Conservation (phyloP, 2,888 invertebrate species). For the Clitarchus hookeri region DNA sequence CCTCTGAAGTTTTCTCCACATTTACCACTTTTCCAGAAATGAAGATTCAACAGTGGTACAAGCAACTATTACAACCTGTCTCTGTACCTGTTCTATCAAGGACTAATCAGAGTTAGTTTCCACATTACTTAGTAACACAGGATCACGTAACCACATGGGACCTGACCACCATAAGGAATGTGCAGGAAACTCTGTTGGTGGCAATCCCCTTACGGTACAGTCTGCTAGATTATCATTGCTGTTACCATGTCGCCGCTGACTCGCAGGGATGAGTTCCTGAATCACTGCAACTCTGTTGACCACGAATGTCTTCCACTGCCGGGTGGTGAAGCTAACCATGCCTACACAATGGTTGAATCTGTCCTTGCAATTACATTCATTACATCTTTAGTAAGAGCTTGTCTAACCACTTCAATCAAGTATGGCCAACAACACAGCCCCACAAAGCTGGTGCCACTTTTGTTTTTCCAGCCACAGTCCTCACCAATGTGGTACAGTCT, state of each 20-base stretch:
- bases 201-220: too few relatives aligned
- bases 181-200: too few relatives aligned
- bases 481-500: too few relatives aligned
- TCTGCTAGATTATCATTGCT: too few relatives aligned
- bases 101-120: background rate
- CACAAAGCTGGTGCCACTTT: background rate
- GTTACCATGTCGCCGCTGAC: too few relatives aligned
- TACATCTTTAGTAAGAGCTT: background rate
- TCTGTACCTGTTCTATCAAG: background rate
- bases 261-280: too few relatives aligned
- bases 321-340: too few relatives aligned
- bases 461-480: background rate
- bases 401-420: background rate
- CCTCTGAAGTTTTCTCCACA: background rate
- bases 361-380: background rate
- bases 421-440: background rate
- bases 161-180: too few relatives aligned
- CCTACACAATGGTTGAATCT: too few relatives aligned
- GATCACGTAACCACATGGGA: background rate
- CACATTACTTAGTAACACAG: background rate
- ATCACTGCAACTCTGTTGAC: too few relatives aligned
- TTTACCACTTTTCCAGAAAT: background rate
- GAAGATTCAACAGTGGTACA: background rate
- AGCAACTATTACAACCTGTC: background rate
- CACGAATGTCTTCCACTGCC: too few relatives aligned